Conservation (phyloP, 2,888 invertebrate species). For the Erebia aethiops region DNA sequence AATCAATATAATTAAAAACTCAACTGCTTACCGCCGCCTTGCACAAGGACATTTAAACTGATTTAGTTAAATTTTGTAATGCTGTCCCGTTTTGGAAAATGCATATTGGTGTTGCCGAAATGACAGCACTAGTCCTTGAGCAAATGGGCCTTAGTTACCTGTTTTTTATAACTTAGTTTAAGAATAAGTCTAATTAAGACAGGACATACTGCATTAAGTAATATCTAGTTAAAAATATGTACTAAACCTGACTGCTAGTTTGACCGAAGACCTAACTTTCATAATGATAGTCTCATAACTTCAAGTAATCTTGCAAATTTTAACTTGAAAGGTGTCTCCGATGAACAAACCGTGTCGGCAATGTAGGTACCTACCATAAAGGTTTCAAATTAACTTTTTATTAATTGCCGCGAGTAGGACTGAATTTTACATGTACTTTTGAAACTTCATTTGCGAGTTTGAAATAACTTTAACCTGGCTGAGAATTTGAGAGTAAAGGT, state of each 20-base stretch:
- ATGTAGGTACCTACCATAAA: constrained; percentile 49
- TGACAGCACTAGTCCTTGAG: too few species aligned
- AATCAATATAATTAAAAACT: too few species aligned
- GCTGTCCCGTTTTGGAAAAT: too few species aligned
- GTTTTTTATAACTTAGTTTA: too few species aligned
- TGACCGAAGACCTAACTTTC: constrained; percentile 67
- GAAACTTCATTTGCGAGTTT: constrained; percentile 20
- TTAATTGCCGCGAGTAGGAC: constrained; percentile 50
- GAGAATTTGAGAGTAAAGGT: neutral
- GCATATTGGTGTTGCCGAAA: too few species aligned
- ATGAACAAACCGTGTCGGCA: constrained; percentile 66
- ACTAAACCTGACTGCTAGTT: constrained; percentile 48
- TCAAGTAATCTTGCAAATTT: constrained; percentile 56
- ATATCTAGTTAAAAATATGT: neutral
- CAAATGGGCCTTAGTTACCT: too few species aligned
- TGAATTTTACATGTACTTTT: constrained; percentile 41
- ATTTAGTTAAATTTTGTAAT: too few species aligned
- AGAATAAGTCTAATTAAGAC: neutral
- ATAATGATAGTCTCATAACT: constrained; percentile 66
- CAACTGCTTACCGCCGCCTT: too few species aligned
- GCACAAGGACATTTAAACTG: too few species aligned
- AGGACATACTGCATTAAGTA: neutral
- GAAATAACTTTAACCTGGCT: constrained; percentile 13
- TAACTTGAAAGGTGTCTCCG: constrained; percentile 59
- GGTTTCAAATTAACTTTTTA: constrained; percentile 63